Evolutionary conservation across 1,140 invertebrate species (phyloP).

Genomic region (Drosophila trapezifrons): DNA sequence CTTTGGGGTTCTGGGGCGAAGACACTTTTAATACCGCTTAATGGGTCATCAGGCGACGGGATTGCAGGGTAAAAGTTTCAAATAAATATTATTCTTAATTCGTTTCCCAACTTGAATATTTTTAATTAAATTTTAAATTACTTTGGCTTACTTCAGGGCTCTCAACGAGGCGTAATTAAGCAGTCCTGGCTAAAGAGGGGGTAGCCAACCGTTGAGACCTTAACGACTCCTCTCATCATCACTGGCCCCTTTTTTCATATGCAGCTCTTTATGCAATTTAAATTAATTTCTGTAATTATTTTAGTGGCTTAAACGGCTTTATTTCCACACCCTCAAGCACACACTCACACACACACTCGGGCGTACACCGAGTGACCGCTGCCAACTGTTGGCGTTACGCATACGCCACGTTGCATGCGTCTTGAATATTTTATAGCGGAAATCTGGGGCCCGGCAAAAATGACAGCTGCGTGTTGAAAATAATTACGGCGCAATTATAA

Average conservation of each 20-base stretch:
- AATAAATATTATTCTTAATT: conserved; percentile 13
- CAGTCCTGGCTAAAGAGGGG: not conserved
- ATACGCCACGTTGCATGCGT: conserved; percentile 65
- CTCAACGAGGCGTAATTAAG: not conserved
- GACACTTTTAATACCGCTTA: conserved; percentile 53
- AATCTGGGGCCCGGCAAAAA: conserved; percentile 50
- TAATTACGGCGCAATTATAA: conserved; percentile 69
- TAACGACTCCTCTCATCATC: conserved; percentile 2
- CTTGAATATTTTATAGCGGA: conserved; percentile 67
- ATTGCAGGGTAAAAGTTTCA: not conserved
- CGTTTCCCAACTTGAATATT: conserved; percentile 3
- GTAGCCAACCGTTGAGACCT: conserved; percentile 13
- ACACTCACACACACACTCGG: conserved; percentile 1
- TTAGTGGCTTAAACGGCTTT: conserved; percentile 69
- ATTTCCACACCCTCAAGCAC: conserved; percentile 47
- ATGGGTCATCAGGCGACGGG: conserved; percentile 25
- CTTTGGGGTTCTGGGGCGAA: conserved; percentile 16
- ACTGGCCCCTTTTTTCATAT: conserved; percentile 22
- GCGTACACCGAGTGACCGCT: conserved; percentile 15
- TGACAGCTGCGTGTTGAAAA: conserved; percentile 75
- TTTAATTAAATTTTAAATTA: conserved; percentile 32
- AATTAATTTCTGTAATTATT: conserved; percentile 80
- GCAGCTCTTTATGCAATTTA: conserved; percentile 72
- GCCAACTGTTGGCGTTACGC: conserved; percentile 47
- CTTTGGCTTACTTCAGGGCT: not conserved